Base-by-base conservation (phyloP, 2,888 invertebrate species). In the Dolomedes plantarius region DNA sequence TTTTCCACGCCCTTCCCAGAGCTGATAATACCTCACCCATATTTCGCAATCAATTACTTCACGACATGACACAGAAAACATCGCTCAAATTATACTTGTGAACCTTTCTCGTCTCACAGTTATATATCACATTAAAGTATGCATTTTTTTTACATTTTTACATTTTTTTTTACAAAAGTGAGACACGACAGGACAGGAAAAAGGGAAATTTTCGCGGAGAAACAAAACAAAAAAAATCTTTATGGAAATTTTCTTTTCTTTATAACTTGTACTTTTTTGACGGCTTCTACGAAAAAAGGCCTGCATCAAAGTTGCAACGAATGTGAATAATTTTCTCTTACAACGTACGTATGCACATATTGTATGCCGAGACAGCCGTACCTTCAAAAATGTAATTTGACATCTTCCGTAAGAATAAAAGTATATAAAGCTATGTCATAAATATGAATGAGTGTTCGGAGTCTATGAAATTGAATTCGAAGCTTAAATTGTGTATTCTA, bases 381-480 rank as follows among this genome's bases (percentile, higher is more conserved):
- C 19, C 11, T 23, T 56, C 56, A 56, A 56, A 46, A 56, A 56
- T 56, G 56, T 23, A 56, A 56, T 56, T 56, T 56, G 56, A 56
- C 56, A 56, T 56, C 56, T 56, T 56, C 56, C 56, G n/a, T 56
- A 56, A 56, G 56, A 23, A 56, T 56, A 23, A 56, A 23, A 56
- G 11, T 23, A 56, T 23, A 56, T 56, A 56, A 56, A 11, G 56
- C 56, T 56, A 16, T 11, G 56, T 23, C 56, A 56, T 56, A 56
- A 56, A 56, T 56, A 56, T 56, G 56, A 56, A 56, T 56, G 56
- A 56, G 56, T 23, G 16, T 56, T 23, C 19, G 23, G 11, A 23
- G 56, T 56, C 56, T 56, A 56, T 56, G 56, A 56, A 56, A 56
- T 56, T 56, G 23, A 56, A 56, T 56, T 56, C 56, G n/a, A 56